These are phyloP conservation scores for Radopholus similis DNA, from an alignment of 1,140 invertebrate species.

Conservation along the genomic window DNA sequence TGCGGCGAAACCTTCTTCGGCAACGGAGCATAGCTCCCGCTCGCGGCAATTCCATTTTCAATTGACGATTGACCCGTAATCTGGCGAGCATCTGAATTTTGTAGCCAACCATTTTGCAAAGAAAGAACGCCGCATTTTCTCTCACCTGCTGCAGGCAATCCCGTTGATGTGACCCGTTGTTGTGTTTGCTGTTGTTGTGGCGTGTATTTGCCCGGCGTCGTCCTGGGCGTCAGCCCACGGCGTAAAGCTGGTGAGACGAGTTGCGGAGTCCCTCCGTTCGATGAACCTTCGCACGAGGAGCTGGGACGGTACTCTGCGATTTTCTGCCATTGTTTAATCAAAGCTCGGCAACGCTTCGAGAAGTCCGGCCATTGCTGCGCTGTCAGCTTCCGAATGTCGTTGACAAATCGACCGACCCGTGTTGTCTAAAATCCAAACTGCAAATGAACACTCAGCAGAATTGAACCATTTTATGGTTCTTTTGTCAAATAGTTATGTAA, in stretches of 20 bases:
- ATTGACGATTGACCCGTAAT: not conserved
- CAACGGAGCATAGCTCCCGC: constrained; percentile 26
- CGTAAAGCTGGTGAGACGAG: constrained; percentile 41
- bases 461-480: too few relatives aligned
- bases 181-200: constrained; percentile 1
- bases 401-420: constrained; percentile 31
- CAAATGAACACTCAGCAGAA: too few relatives aligned
- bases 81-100: not conserved
- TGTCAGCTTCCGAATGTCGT: constrained; percentile 36
- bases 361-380: constrained; percentile 27
- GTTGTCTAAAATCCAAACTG: constrained; percentile 15
- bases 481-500: too few relatives aligned
- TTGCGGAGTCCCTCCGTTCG: constrained; percentile 30
- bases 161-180: constrained; percentile 31
- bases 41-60: not conserved
- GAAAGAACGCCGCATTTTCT: not conserved
- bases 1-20: constrained; percentile 24
- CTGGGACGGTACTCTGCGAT: constrained; percentile 29
- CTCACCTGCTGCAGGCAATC: constrained; percentile 7
- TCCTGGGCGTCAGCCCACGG: constrained; percentile 32
- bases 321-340: constrained; percentile 43
- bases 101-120: not conserved
- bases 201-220: constrained; percentile 26
- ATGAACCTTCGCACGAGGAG: constrained; percentile 39
- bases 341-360: constrained; percentile 36